phyloP scores from a whole-genome alignment of 2,888 invertebrate genomes.

The Ditula angustiorana region DNA sequence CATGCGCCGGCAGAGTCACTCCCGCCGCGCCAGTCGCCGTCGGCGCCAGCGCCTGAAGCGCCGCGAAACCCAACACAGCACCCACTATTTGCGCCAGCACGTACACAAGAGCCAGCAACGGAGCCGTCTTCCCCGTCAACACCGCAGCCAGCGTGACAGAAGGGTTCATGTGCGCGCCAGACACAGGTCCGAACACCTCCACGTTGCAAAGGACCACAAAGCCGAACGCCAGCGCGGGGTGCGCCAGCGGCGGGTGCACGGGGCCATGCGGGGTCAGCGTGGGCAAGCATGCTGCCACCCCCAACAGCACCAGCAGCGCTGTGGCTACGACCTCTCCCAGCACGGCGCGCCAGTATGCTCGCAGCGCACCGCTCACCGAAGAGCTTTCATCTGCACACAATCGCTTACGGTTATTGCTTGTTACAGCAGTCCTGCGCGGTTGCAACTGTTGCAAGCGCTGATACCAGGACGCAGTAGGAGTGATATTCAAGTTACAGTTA shows the following conservation, averaged over 20 bases:
- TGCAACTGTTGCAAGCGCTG: no score
- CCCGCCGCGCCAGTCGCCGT: conserved; percentile 40
- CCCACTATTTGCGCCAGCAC: conserved; percentile 64
- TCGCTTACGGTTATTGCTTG: no score
- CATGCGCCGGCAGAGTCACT: conserved; percentile 51
- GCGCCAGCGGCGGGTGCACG: conserved; percentile 54
- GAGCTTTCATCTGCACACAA: background rate
- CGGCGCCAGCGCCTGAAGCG: conserved; percentile 51
- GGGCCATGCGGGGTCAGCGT: conserved; percentile 19
- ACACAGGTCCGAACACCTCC: conserved; percentile 87
- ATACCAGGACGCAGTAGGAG: no score
- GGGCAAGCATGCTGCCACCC: conserved; percentile 61
- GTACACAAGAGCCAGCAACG: conserved; percentile 60
- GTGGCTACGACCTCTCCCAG: conserved; percentile 67
- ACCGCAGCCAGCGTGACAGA: conserved; percentile 89
- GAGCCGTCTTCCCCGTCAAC: conserved; percentile 64
- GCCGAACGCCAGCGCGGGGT: conserved; percentile 73
- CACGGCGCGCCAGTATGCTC: conserved; percentile 71
- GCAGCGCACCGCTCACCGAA: conserved; percentile 50
- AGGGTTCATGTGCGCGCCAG: conserved; percentile 93
- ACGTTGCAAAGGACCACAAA: conserved; percentile 64
- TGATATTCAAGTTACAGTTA: no score
- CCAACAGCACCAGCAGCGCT: conserved; percentile 73
- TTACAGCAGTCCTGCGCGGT: no score
- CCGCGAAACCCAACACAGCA: conserved; percentile 63